These are phyloP conservation scores for Thereva nobilitata DNA, from an alignment of 2,888 invertebrate species.

Conservation along the genomic window DNA sequence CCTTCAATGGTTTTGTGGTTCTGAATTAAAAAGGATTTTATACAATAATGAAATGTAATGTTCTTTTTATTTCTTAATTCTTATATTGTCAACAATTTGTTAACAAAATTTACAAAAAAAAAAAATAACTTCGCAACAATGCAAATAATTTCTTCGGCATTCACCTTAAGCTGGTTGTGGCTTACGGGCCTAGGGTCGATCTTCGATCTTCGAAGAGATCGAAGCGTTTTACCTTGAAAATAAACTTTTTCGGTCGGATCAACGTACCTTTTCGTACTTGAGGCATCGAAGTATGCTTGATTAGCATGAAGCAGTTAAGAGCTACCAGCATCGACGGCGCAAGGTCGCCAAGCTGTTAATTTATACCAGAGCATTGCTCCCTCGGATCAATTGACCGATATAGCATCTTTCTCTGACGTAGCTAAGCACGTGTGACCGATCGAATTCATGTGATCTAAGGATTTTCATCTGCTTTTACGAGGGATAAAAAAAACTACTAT, in stretches of 20 bases:
- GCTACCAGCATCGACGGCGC: not conserved
- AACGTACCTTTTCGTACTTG: constrained; percentile 16
- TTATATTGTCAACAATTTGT: no score
- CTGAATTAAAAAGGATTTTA: no score
- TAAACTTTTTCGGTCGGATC: not conserved
- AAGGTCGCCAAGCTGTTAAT: constrained; percentile 15
- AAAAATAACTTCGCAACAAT: no score
- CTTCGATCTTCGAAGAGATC: not conserved
- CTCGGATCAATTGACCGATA: constrained; percentile 16
- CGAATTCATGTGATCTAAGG: no score
- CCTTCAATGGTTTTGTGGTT: no score
- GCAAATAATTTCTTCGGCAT: constrained; percentile 11
- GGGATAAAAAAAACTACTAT: no score
- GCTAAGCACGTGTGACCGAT: no score
- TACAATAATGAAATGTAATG: no score
- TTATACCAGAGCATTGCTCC: constrained; percentile 17
- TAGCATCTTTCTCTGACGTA: not conserved
- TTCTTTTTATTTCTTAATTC: no score
- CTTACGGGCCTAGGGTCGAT: no score
- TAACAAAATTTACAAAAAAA: no score
- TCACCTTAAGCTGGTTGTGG: not conserved
- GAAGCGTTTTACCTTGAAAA: not conserved
- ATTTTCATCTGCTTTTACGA: no score
- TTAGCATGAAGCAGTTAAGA: constrained; percentile 18
- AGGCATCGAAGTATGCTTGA: constrained; percentile 11